Conservation (phyloP, 2,113 vertebrate species). For the Archocentrus centrarchus region DNA sequence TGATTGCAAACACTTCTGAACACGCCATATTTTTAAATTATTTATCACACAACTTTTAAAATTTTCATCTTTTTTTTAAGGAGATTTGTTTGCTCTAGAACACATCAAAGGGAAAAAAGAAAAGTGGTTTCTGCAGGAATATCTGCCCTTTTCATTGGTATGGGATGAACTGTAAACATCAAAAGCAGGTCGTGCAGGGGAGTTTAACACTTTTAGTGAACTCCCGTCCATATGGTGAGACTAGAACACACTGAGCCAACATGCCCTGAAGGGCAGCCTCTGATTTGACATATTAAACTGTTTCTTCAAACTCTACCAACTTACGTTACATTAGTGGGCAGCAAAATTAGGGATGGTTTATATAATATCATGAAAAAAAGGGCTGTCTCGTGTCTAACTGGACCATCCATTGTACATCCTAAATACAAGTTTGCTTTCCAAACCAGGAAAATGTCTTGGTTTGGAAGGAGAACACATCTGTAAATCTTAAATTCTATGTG, state of each 20-base stretch:
- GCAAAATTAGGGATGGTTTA: not conserved
- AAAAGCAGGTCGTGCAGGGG: conserved; percentile 17
- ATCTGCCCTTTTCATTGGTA: conserved; percentile 40
- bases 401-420: not conserved
- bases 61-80: conserved; percentile 1
- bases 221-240: conserved; percentile 20
- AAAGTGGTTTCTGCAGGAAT: conserved; percentile 18
- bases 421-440: conserved; percentile 18
- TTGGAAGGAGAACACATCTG: conserved; percentile 8
- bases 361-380: conserved; percentile 5
- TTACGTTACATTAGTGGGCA: not conserved
- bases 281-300: not conserved
- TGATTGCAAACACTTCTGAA: not conserved
- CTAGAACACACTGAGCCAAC: conserved; percentile 13
- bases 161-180: conserved; percentile 28
- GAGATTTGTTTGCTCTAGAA: conserved; percentile 16
- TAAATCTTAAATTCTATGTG: conserved; percentile 2
- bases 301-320: not conserved
- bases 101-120: conserved; percentile 18
- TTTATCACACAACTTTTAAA: not conserved
- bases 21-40: not conserved
- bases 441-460: conserved; percentile 26
- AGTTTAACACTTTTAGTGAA: conserved; percentile 25
- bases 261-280: not conserved
- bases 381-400: not conserved